Percentiles rank a stretch among this genome's conserved stretches.
phyloP scores from a whole-genome alignment of 2,797 vertebrate genomes.

The Lepilemur ruficaudatus region DNA sequence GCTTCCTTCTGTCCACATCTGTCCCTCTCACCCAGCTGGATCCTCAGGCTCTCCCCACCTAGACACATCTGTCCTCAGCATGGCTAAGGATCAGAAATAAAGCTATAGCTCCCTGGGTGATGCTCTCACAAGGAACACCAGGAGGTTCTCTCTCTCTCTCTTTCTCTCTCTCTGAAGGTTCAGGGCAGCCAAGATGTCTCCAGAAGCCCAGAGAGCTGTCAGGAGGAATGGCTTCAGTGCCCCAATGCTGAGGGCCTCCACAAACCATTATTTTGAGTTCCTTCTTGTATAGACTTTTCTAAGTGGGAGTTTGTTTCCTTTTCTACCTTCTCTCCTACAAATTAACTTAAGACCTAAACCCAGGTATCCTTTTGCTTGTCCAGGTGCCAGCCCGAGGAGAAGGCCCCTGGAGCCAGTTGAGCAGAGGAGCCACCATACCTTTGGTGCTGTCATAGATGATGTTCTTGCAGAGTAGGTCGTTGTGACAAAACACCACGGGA shows the following conservation, averaged over 20 bases:
- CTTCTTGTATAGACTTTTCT: not conserved
- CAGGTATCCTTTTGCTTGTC: not conserved
- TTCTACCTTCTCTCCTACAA: not conserved
- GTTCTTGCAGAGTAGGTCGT: conserved; percentile 98
- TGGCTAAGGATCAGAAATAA: not conserved
- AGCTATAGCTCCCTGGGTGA: not conserved
- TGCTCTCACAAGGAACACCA: too few species aligned
- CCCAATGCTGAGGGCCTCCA: not conserved
- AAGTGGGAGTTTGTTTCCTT: not conserved
- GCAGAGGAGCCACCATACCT: conserved; percentile 81
- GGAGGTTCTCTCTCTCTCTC: not conserved
- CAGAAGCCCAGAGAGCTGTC: not conserved
- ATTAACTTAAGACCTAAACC: not conserved
- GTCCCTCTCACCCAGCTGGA: not conserved
- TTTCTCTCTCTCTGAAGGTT: not conserved
- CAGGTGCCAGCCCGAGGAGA: not conserved
- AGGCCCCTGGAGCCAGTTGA: not conserved
- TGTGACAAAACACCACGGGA: conserved; percentile 97
- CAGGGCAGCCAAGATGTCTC: not conserved
- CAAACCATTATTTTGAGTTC: not conserved
- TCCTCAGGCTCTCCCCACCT: not conserved
- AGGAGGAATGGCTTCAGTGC: not conserved
- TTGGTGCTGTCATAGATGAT: conserved; percentile 93
- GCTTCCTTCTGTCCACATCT: not conserved
- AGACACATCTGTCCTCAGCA: not conserved